Evolutionary conservation across 2,113 vertebrate genomes (phyloP).

Genomic region (Climacteris rufus): DNA sequence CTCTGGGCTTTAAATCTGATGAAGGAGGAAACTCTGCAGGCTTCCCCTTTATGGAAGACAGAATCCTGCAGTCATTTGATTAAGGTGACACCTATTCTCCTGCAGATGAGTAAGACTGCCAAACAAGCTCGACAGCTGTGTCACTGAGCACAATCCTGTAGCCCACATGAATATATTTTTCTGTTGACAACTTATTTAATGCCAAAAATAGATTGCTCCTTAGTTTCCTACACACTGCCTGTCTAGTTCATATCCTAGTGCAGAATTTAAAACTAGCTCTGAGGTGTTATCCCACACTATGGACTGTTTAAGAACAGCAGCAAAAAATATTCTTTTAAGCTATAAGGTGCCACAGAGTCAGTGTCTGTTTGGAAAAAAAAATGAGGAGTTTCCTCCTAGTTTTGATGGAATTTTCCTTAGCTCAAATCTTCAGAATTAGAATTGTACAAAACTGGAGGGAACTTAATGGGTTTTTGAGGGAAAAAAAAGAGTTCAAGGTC

Average conservation of each 20-base stretch:
- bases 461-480: background rate
- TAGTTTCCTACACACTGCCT: background rate
- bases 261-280: background rate
- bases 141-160: background rate
- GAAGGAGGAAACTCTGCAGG: background rate
- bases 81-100: background rate
- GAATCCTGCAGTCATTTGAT: background rate
- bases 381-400: background rate
- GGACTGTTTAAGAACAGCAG: background rate
- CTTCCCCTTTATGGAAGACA: background rate
- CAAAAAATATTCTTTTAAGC: background rate
- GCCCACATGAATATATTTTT: background rate
- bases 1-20: background rate
- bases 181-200: conserved; percentile 26
- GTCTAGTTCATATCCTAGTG: background rate
- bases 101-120: background rate
- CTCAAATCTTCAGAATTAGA: background rate
- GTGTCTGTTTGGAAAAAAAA: background rate
- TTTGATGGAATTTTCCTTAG: background rate
- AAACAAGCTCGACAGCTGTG: background rate
- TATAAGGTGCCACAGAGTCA: background rate
- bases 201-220: background rate
- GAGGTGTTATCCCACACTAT: background rate
- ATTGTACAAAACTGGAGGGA: background rate
- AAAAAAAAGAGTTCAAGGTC: background rate